phyloP scores from a whole-genome alignment of 2,888 invertebrate species.

The Tillus elongatus region DNA sequence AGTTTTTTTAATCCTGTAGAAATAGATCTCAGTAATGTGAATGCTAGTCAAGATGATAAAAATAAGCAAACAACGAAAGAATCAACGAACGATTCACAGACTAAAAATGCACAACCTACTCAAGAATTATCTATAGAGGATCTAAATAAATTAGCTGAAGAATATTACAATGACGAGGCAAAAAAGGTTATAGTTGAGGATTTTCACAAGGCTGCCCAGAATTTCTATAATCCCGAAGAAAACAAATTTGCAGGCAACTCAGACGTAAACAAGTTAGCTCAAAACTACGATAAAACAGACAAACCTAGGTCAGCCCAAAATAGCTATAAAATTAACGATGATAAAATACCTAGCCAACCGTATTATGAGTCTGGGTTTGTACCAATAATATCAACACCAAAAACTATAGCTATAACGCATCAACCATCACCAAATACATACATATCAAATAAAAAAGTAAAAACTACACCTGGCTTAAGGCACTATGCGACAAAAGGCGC shows the following conservation, averaged over 20 bases:
- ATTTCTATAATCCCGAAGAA: too few relatives aligned
- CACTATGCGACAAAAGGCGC: conserved; percentile 35
- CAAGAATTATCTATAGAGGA: conserved; percentile 29
- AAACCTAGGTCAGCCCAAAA: too few relatives aligned
- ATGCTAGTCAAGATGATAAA: conserved; percentile 11
- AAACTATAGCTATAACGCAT: conserved; percentile 19
- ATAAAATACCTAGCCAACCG: too few relatives aligned
- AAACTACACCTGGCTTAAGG: conserved; percentile 44
- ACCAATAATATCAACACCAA: conserved; percentile 26
- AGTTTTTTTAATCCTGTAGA: too few relatives aligned
- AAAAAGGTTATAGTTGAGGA: conserved; percentile 12
- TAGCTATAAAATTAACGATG: conserved; percentile 9
- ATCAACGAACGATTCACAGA: conserved; percentile 6
- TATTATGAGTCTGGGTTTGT: conserved; percentile 29
- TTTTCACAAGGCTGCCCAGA: conserved; percentile 3
- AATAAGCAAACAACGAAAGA: conserved; percentile 6
- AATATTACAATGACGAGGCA: conserved; percentile 24
- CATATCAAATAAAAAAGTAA: conserved; percentile 37
- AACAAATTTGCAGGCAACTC: too few relatives aligned
- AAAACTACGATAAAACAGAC: too few relatives aligned
- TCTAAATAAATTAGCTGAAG: conserved; percentile 23
- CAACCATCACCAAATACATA: conserved; percentile 29
- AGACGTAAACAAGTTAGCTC: too few relatives aligned
- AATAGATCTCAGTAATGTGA: conserved; percentile 24
- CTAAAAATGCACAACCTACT: conserved; percentile 19